Conservation (phyloP, 2,113 vertebrate genomes). For the Campylorhamphus procurvoides region DNA sequence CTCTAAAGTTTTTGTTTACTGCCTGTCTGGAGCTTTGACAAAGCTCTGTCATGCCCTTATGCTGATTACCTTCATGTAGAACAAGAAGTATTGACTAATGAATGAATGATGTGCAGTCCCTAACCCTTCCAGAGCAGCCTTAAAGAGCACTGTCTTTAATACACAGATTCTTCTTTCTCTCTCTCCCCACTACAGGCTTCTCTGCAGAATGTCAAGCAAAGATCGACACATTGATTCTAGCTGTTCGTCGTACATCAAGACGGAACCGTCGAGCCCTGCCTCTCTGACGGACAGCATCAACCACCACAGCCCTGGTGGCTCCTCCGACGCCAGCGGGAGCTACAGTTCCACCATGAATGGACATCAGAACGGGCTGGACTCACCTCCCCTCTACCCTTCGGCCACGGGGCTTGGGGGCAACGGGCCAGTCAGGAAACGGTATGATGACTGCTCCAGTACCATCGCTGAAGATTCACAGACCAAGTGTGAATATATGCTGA, state of each 20-base stretch:
- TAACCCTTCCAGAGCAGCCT: slow-evolving; percentile 60
- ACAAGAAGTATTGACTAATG: slow-evolving; percentile 93
- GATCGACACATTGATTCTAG: slow-evolving; percentile 99
- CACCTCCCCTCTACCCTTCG: slow-evolving; percentile 94
- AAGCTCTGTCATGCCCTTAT: slow-evolving; percentile 86
- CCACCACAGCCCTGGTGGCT: slow-evolving; percentile 98
- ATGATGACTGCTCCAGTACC: slow-evolving; percentile 98
- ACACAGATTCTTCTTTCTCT: slow-evolving; percentile 58
- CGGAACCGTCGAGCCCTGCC: slow-evolving; percentile 98
- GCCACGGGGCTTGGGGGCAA: slow-evolving; percentile 88
- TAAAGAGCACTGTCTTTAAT: slow-evolving; percentile 70
- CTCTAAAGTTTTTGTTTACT: slow-evolving; percentile 78
- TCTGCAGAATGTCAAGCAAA: slow-evolving; percentile 99
- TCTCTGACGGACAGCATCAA: slow-evolving; percentile 99
- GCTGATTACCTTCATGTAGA: slow-evolving; percentile 95
- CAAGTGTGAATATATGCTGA: slow-evolving; percentile 99
- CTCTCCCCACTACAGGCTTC: slow-evolving; percentile 85
- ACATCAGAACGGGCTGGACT: slow-evolving; percentile 98
- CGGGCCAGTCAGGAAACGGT: slow-evolving; percentile 91
- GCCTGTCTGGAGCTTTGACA: slow-evolving; percentile 81
- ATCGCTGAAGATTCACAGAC: slow-evolving; percentile 98
- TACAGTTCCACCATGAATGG: slow-evolving; percentile 99
- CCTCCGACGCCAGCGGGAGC: slow-evolving; percentile 98
- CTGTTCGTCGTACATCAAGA: slow-evolving; percentile 99
- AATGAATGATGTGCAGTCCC: slow-evolving; percentile 86